These are phyloP conservation scores for Eupelmus urozonus DNA, from an alignment of 2,888 invertebrate species.

Conservation along the genomic window DNA sequence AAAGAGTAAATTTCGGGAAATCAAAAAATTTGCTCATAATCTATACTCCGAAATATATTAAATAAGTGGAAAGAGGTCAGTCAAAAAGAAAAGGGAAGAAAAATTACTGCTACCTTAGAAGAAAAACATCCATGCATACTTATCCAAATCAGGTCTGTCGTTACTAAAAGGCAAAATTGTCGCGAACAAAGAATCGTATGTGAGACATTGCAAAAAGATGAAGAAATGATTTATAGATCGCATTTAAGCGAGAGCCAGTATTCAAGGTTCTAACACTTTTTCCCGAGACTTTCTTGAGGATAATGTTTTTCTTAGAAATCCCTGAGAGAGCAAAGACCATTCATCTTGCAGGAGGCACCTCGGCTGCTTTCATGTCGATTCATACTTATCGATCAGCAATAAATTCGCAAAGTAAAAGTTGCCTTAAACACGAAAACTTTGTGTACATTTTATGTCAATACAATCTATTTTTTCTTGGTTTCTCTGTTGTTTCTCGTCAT, in stretches of 20 bases:
- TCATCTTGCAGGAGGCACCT: constrained; percentile 40
- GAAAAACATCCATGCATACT: not conserved
- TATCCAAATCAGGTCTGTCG: not conserved
- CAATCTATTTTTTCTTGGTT: not conserved
- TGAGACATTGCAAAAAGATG: constrained; percentile 22
- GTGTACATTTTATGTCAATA: not conserved
- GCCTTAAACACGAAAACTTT: constrained; percentile 2
- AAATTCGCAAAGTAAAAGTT: constrained; percentile 37
- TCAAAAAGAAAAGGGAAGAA: not conserved
- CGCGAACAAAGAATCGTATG: constrained; percentile 4
- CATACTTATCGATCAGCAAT: constrained; percentile 52
- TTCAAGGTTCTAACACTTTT: constrained; percentile 65
- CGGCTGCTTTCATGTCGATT: constrained; percentile 54
- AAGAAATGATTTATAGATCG: constrained; percentile 64
- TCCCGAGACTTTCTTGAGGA: constrained; percentile 65
- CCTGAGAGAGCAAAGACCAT: constrained; percentile 43
- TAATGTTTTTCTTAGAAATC: constrained; percentile 69
- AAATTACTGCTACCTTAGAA: not conserved
- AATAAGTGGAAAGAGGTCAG: not conserved
- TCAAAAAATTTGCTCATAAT: no score
- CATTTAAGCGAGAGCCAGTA: constrained; percentile 65
- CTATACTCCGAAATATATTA: no score
- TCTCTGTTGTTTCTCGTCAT: not conserved
- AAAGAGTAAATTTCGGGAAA: no score
- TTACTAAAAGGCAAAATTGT: constrained; percentile 2